Evolutionary conservation across 2,888 invertebrate genomes (phyloP).

Genomic region (Latrodectus hesperus): DNA sequence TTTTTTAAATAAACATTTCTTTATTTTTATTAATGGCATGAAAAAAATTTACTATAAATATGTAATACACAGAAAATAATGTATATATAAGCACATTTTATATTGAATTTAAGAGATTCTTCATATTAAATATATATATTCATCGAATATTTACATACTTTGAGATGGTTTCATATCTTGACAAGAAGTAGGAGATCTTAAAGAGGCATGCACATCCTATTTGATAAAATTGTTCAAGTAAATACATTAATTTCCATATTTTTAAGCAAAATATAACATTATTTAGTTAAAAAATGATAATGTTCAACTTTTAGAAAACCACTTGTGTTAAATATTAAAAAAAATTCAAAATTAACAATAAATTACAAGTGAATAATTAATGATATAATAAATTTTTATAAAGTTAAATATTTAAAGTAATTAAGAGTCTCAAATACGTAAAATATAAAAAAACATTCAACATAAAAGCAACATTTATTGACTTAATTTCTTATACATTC

Average conservation of each 20-base stretch:
- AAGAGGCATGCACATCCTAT: slow-evolving; percentile 49
- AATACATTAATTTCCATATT: slow-evolving; percentile 1
- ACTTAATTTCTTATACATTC: background rate
- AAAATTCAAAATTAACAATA: too few relatives aligned
- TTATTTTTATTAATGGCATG: too few relatives aligned
- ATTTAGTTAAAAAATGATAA: background rate
- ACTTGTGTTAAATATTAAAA: too few relatives aligned
- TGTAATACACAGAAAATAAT: too few relatives aligned
- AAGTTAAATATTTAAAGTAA: too few relatives aligned
- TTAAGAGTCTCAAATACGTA: background rate
- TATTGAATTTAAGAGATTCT: too few relatives aligned
- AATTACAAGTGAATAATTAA: too few relatives aligned
- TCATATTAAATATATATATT: background rate
- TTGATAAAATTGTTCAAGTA: background rate
- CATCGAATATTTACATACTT: slow-evolving; percentile 33
- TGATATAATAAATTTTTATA: too few relatives aligned
- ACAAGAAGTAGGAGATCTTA: slow-evolving; percentile 45
- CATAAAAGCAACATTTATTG: background rate
- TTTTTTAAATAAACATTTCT: too few relatives aligned
- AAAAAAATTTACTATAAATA: too few relatives aligned
- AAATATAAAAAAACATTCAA: background rate
- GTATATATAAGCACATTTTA: too few relatives aligned
- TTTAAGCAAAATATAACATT: background rate
- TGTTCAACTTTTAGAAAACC: background rate
- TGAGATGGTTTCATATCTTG: slow-evolving; percentile 51